phyloP scores from a whole-genome alignment of 2,797 vertebrate species.

The Enteromius treurensis region DNA sequence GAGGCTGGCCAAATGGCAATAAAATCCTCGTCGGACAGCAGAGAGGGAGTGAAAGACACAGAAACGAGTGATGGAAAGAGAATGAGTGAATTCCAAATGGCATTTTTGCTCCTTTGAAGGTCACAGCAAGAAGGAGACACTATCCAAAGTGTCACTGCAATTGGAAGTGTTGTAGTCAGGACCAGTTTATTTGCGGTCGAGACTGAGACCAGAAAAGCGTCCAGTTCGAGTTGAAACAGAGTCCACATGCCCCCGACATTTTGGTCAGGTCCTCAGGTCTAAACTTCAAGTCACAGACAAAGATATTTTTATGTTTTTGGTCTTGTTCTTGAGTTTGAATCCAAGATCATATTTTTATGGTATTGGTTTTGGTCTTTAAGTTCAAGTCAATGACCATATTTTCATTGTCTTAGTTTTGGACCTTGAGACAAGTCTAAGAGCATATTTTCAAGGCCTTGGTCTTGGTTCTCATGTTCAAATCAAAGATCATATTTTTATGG shows the following conservation, averaged over 20 bases:
- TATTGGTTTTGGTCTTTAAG: background rate
- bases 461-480: background rate
- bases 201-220: background rate
- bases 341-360: background rate
- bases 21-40: conserved; percentile 76
- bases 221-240: background rate
- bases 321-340: background rate
- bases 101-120: background rate
- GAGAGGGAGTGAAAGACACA: conserved; percentile 62
- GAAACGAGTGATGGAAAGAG: conserved; percentile 60
- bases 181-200: background rate
- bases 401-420: background rate
- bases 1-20: conserved; percentile 75
- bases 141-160: background rate
- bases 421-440: background rate
- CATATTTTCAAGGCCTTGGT: background rate
- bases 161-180: background rate
- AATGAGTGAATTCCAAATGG: conserved; percentile 13
- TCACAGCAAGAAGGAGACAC: background rate
- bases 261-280: background rate
- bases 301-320: background rate
- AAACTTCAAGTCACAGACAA: background rate
- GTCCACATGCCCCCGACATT: background rate
- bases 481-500: background rate
- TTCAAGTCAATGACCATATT: background rate